Base-by-base conservation (phyloP, 2,113 vertebrate genomes). In the Scatophagus argus region DNA sequence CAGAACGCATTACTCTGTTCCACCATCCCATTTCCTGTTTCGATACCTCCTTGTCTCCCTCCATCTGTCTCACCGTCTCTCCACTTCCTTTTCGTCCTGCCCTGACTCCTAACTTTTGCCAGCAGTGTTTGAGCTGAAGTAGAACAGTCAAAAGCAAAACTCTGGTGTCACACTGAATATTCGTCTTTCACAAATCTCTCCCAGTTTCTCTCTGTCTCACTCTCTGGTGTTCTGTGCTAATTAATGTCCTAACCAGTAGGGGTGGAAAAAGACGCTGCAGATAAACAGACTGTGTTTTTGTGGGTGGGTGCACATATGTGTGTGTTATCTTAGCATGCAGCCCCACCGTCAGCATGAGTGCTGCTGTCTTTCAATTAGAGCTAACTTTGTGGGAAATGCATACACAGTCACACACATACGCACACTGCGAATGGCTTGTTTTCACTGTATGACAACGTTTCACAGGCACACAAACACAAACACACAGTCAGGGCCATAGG, bases 61-160 rank as follows among this genome's bases (percentile, higher is more conserved):
- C 9, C 21, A 46, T 82, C 63, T 56, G 59, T 41, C 52, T 81
- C 34, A 8, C 16, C 43, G 14, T 52, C 55, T 12, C 17, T 46
- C 44, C n/a, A 46, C 25, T 52, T 76, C 47, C 36, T 62, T 23
- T 23, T 25, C 34, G 5, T 21, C 49, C 56, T 41, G 67, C 62
- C 73, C 46, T 14, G 66, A 51, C 70, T 46, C 41, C 25, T 12
- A 46, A 38, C 38, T 64, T 62, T 74, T 62, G 31, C 55, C 60
- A 41, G 47, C 65, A 16, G 19, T 13, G 36, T 76, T 65, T 81
- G 75, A 80, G 55, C 58, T 65, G 56, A 89, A 89, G 46, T 46
- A 54, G 27, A 79, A 67, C 47, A 74, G 60, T 79, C 75, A 79
- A 86, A 89, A 82, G 55, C 82, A 77, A 87, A 91, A 76, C 79